A percentile compares a stretch with the other conserved stretches of the same genome.
Conservation (phyloP, 92 coral and sea anemone genomes). For the Meandrina meandrites region DNA sequence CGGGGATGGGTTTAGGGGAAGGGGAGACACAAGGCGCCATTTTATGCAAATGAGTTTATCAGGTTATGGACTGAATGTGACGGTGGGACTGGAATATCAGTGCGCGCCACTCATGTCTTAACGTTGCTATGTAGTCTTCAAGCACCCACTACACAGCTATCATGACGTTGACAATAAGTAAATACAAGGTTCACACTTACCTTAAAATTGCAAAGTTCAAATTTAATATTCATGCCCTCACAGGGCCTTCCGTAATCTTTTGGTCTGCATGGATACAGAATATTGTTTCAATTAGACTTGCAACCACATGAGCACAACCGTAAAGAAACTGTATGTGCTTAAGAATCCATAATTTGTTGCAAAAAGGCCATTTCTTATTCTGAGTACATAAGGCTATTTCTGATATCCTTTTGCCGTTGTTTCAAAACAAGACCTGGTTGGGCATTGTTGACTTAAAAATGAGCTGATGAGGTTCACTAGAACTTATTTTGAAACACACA, state of each 20-base stretch:
- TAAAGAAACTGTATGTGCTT: not conserved
- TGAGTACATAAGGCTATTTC: not conserved
- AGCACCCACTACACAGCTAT: not conserved
- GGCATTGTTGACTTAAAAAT: not conserved
- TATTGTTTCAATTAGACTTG: not conserved
- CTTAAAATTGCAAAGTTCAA: constrained; percentile 42
- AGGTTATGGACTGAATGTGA: too few species aligned
- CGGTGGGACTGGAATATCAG: not conserved
- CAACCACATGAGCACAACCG: not conserved
- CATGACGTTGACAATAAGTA: not conserved
- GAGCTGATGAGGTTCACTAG: not conserved
- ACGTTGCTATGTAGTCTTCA: not conserved
- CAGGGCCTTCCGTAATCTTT: constrained; percentile 48
- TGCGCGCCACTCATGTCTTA: not conserved
- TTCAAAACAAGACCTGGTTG: not conserved
- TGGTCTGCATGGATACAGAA: constrained; percentile 47
- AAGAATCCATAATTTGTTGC: not conserved
- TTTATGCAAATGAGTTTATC: too few species aligned
- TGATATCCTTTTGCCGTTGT: not conserved
- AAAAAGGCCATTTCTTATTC: not conserved
- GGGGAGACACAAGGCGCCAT: too few species aligned
- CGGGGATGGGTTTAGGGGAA: too few species aligned
- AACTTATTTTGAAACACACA: not conserved
- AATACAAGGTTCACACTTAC: constrained; percentile 14
- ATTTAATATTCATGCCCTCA: constrained; percentile 23